Base-by-base conservation (phyloP, 2,888 invertebrate species). In the Metopia argyrocephala region DNA sequence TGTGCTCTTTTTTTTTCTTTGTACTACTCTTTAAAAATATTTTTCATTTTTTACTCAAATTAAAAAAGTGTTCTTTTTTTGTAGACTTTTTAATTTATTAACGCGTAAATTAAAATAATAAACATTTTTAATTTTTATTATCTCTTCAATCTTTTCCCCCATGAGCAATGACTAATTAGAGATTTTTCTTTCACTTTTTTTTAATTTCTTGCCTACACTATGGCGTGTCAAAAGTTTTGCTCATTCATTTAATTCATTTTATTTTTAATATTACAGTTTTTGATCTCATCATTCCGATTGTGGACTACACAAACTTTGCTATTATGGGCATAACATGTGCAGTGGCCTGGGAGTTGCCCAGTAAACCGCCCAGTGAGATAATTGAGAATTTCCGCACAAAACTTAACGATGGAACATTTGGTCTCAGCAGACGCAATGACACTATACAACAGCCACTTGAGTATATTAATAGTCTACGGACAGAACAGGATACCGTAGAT, bases 341-440 rank as follows among this genome's bases (percentile, higher is more conserved):
- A 0, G 90, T 95, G 83, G 95, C 95, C 5, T 96, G 94, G 92
- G 94, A 95, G 86, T 88, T 96, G 69, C 95, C 95, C 0, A 94
- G 94, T 83, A 93, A 93, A 82, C 93, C 91, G 18, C 86, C 90
- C 38, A 89, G 89, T 76, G 89, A 90, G 81, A 84, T 89, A 78
- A 83, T 89, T 76, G 86, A 89, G 61, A 85, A 88, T 80, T 84
- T 89, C 76, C 85, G 86, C 21, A 85, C 87, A 18, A 87, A 87
- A 81, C 83, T 90, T 18, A 86, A 87, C 65, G 88, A 88, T 45
- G 89, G 89, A 31, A 87, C 88, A 27, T 83, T 87, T 54, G 86
- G 86, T 69, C 82, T 86, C 9, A 85, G 85, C 65, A 86, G 88
- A 9, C 88, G 89, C 50, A 88, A 89, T 66, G 88, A 85, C 70